A percentile compares a stretch with the other conserved stretches of the same genome.
Evolutionary conservation across 2,797 vertebrate species (phyloP).

Genomic region (Cyclopterus lumpus): DNA sequence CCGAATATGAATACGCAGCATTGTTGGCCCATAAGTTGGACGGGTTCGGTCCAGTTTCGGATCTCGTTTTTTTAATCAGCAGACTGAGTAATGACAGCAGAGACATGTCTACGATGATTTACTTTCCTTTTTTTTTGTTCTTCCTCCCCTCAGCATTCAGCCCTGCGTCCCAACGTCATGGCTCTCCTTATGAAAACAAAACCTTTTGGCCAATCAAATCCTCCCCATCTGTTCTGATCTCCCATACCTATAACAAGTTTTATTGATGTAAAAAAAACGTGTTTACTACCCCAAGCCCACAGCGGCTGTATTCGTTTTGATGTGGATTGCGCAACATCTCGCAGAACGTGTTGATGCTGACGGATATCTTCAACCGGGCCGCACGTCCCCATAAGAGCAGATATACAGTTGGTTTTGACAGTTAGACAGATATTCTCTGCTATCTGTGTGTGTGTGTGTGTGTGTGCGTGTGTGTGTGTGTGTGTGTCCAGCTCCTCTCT

Average conservation of each 20-base stretch:
- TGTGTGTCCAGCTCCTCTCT: background rate
- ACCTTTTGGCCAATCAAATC: slow-evolving; percentile 53
- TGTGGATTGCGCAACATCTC: background rate
- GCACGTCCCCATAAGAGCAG: background rate
- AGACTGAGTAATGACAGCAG: background rate
- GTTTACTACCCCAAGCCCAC: background rate
- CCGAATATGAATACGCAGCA: background rate
- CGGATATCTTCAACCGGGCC: background rate
- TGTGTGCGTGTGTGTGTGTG: background rate
- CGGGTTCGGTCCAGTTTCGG: slow-evolving; percentile 2
- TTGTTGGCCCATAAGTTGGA: no score
- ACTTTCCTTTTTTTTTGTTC: slow-evolving; percentile 10
- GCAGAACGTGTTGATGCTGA: background rate
- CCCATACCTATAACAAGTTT: background rate
- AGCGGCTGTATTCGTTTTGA: slow-evolving; percentile 13
- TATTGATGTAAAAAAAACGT: background rate
- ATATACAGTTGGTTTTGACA: background rate
- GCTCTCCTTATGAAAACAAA: slow-evolving; percentile 52
- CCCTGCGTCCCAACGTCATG: slow-evolving; percentile 18
- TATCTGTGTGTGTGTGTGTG: background rate
- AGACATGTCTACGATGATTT: background rate
- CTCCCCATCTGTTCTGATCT: slow-evolving; percentile 55
- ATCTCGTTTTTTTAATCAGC: slow-evolving; percentile 36
- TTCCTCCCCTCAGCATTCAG: slow-evolving; percentile 1
- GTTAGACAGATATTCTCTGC: background rate